Evolutionary conservation across 2,797 vertebrate species (phyloP).

Genomic region (Galago senegalensis): DNA sequence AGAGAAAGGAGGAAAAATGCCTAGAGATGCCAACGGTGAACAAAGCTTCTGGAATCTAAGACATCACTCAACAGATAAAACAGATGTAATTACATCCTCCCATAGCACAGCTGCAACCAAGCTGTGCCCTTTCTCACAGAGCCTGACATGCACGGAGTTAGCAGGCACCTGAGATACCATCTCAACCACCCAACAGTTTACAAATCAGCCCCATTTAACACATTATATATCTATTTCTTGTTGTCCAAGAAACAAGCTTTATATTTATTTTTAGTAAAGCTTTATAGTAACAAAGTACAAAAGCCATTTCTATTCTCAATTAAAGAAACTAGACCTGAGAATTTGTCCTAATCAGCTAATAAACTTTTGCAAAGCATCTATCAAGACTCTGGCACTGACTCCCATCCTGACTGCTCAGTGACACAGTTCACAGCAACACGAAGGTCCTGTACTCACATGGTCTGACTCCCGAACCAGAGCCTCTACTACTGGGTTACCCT

Average conservation of each 20-base stretch:
- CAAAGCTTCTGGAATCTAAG: constrained; percentile 7
- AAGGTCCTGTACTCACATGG: not conserved
- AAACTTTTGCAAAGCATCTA: not conserved
- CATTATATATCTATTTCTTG: not conserved
- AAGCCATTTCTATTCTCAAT: constrained; percentile 28
- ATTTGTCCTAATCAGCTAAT: not conserved
- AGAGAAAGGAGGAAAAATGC: not conserved
- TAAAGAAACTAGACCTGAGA: constrained; percentile 23
- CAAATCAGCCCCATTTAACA: not conserved
- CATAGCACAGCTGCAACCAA: not conserved
- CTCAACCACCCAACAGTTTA: not conserved
- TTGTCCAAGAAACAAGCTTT: constrained; percentile 2
- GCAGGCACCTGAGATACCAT: not conserved
- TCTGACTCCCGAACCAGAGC: not conserved
- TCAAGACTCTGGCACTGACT: not conserved
- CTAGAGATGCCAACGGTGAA: not conserved
- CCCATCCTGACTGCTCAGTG: not conserved
- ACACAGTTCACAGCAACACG: not conserved
- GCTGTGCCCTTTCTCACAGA: not conserved
- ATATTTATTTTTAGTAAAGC: not conserved
- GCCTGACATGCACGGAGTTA: not conserved
- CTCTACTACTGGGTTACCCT: constrained; percentile 52
- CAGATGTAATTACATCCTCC: not conserved
- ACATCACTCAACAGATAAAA: not conserved
- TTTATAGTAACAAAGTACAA: constrained; percentile 15